Evolutionary conservation across 1,140 invertebrate species (phyloP).

Genomic region (Globodera rostochiensis): DNA sequence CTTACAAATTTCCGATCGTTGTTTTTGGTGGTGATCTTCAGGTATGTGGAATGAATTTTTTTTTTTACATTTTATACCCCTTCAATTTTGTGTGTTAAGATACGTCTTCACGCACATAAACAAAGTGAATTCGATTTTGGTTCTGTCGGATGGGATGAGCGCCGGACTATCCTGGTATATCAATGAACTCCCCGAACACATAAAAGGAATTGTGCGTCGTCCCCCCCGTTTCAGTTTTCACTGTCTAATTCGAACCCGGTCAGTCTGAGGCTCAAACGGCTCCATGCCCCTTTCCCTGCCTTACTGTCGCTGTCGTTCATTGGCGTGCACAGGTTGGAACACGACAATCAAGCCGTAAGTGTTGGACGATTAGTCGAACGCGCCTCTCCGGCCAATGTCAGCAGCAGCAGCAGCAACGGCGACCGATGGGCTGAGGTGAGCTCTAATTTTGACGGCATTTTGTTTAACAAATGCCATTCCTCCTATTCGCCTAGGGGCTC

Average conservation of each 20-base stretch:
- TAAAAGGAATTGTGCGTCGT: no score
- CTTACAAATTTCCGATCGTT: constrained; percentile 74
- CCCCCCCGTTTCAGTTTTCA: constrained; percentile 31
- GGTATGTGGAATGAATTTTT: constrained; percentile 46
- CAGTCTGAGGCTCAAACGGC: constrained; percentile 17
- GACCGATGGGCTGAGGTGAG: not conserved
- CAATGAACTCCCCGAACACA: not conserved
- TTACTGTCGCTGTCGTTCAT: not conserved
- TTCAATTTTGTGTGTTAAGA: constrained; percentile 50
- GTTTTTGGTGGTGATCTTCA: constrained; percentile 77
- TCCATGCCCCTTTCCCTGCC: not conserved
- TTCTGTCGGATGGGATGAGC: constrained; percentile 74
- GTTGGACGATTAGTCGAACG: not conserved
- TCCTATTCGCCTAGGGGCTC: constrained; percentile 23
- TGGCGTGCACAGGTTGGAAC: not conserved
- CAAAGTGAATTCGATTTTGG: constrained; percentile 76
- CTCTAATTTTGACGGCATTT: not conserved
- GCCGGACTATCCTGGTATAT: constrained; percentile 69
- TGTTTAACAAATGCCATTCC: no score
- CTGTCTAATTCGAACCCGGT: constrained; percentile 42
- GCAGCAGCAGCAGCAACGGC: not conserved
- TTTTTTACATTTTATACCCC: constrained; percentile 18
- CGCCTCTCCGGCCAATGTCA: not conserved
- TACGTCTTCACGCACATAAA: constrained; percentile 68
- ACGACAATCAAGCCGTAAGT: not conserved